Conservation (phyloP, 2,113 vertebrate species). For the Siniperca chuatsi region DNA sequence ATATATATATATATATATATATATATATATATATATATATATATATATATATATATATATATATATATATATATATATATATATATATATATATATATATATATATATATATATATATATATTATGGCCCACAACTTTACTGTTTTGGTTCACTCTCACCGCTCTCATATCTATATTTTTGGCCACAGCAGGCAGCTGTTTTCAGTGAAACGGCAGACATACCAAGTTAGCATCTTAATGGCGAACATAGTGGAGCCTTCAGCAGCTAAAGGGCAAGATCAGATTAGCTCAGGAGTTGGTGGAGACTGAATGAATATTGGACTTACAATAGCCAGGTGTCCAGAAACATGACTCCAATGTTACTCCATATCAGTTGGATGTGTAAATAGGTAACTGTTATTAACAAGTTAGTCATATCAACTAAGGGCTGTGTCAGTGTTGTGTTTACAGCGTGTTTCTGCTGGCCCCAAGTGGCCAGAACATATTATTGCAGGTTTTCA, state of each 20-base stretch:
- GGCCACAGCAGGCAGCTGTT: too few relatives aligned
- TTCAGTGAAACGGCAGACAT: neutral
- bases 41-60: too few relatives aligned
- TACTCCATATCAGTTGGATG: neutral
- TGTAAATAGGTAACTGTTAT: neutral
- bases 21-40: too few relatives aligned
- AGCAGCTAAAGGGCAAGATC: neutral
- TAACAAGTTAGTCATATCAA: neutral
- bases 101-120: too few relatives aligned
- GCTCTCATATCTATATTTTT: neutral
- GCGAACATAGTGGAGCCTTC: neutral
- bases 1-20: too few relatives aligned
- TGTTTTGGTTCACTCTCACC: neutral
- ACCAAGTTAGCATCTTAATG: neutral
- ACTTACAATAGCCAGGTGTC: neutral
- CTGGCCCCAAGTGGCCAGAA: neutral
- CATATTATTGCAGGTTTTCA: neutral
- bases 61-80: too few relatives aligned
- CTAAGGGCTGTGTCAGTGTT: neutral
- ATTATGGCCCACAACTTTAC: neutral
- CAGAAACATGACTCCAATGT: neutral
- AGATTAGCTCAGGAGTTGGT: neutral
- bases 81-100: too few relatives aligned
- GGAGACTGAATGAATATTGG: neutral
- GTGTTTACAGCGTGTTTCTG: neutral